Evolutionary conservation across 2,113 vertebrate genomes (phyloP).

Genomic region (Cyprinodon tularosa): DNA sequence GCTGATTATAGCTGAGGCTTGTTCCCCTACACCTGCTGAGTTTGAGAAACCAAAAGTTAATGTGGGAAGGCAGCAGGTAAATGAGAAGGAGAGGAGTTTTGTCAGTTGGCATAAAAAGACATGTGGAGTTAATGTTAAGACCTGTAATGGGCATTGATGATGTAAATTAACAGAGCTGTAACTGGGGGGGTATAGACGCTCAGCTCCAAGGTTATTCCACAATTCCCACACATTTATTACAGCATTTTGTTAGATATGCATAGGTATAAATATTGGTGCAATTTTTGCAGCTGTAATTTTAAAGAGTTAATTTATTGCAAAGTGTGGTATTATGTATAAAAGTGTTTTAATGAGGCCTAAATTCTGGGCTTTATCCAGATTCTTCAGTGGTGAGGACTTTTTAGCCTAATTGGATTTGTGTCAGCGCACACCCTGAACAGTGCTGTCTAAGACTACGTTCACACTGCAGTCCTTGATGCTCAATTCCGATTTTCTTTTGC

Average conservation of each 20-base stretch:
- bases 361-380: not conserved
- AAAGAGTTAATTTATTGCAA: not conserved
- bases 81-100: constrained; percentile 58
- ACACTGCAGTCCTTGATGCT: no score
- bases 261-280: not conserved
- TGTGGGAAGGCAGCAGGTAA: constrained; percentile 57
- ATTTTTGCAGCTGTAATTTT: not conserved
- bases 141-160: constrained; percentile 50
- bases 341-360: not conserved
- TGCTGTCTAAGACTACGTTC: no score
- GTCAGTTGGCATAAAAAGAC: constrained; percentile 69
- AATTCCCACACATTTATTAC: not conserved
- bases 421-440: no score
- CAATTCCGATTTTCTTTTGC: no score
- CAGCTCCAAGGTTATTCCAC: constrained; percentile 11
- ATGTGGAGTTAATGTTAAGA: constrained; percentile 44
- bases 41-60: constrained; percentile 80
- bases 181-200: constrained; percentile 15
- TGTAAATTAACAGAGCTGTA: constrained; percentile 32
- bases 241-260: not conserved
- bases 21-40: constrained; percentile 82
- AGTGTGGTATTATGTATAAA: not conserved
- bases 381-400: no score
- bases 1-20: constrained; percentile 80
- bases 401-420: no score